Evolutionary conservation across 2,113 vertebrate species (phyloP), one percentile per base, ranked within the genome.

Genomic region (Oreochromis spilurus): DNA sequence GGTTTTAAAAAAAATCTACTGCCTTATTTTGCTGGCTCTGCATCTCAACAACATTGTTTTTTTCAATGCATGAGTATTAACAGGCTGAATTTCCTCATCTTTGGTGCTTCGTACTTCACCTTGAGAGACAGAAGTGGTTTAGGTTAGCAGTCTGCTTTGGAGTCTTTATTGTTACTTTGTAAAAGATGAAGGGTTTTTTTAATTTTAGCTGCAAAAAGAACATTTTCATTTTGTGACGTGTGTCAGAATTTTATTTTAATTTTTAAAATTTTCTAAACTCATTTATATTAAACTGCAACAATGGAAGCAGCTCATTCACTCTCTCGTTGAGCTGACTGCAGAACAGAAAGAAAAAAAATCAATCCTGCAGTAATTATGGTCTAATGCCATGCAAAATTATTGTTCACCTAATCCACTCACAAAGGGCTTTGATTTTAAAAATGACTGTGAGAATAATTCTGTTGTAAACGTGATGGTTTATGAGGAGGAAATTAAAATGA

Each of bases 361-460:
- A 91, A 89, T 87, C 80, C 83, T 84, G 19, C 87, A 82, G 81
- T 84, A 90, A 90, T 92, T 70, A 52, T 48, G 34, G 62, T 80
- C 75, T 86, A 88, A 84, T 90, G 67, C 84, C 88, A 80, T 40
- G 31, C 38, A 91, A 84, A 82, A 92, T 91, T 84, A 90, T 87
- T 90, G 62, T 75, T 62, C 90, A 72, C 60, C 85, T 93, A 92
- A 92, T 91, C 92, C 82, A 83, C 58, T 92, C 75, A 79, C 85
- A 93, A 88, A 79, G 79, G 91, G 91, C 91, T 94, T 95, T 93
- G 43, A 89, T 85, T 72, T 75, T 82, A 80, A 81, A 88, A 93
- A 86, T 92, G 85, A 93, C 88, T 87, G 57, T 81, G 70, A 75
- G 62, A 88, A 91, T 90, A 92, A 93, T 85, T 91, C 79, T 53